Evolutionary conservation across 2,888 invertebrate species (phyloP).

Genomic region (Epirrhoe tristata): DNA sequence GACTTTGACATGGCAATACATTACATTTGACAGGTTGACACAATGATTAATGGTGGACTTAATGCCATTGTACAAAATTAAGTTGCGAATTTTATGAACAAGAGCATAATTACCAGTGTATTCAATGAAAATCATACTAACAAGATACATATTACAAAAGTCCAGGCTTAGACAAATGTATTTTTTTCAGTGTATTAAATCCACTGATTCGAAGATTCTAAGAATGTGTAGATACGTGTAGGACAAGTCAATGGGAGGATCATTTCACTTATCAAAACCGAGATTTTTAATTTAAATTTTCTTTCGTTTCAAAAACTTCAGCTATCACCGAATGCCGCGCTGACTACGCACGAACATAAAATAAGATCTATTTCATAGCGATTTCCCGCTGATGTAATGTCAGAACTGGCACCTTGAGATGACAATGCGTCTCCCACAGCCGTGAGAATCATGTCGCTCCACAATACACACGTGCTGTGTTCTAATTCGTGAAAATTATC

Average conservation of each 20-base stretch:
- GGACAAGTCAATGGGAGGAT: too few species aligned
- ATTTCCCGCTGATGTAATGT: slow-evolving; percentile 26
- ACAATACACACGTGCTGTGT: slow-evolving; percentile 7
- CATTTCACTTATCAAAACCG: too few species aligned
- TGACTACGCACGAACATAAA: background rate
- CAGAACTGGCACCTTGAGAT: slow-evolving; percentile 29
- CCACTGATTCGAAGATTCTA: too few species aligned
- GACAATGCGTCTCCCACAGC: slow-evolving; percentile 23
- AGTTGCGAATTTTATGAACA: background rate
- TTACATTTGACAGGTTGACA: slow-evolving; percentile 34
- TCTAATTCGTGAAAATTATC: slow-evolving; percentile 20
- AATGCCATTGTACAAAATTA: slow-evolving; percentile 4
- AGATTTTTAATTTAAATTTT: too few species aligned
- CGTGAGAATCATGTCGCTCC: slow-evolving; percentile 28
- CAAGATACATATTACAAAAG: too few species aligned
- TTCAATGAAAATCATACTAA: background rate
- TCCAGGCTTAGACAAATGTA: too few species aligned
- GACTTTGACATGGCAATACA: slow-evolving; percentile 39
- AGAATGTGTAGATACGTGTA: too few species aligned
- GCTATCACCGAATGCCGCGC: background rate
- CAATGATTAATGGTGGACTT: slow-evolving; percentile 14
- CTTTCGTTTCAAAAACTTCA: background rate
- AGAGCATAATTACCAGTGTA: background rate
- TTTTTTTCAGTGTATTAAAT: too few species aligned
- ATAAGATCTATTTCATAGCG: slow-evolving; percentile 20